Percentiles rank a stretch among this genome's conserved stretches.
Evolutionary conservation across 2,888 invertebrate genomes (phyloP).

Genomic region (Heliconius aoede): DNA sequence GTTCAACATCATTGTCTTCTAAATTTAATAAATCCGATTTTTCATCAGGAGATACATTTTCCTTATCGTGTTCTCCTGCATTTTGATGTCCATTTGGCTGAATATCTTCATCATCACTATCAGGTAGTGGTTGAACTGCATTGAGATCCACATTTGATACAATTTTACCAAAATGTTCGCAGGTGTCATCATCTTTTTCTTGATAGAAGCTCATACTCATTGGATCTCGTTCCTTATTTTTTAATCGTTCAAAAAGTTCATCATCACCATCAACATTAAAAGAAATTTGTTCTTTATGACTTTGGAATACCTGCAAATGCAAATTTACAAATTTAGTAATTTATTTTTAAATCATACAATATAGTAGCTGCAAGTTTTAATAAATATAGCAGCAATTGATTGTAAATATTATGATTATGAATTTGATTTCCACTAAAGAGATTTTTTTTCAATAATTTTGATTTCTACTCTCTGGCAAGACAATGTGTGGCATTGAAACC

Average conservation of each 20-base stretch:
- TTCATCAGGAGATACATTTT: constrained; percentile 67
- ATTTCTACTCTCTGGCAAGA: too few relatives aligned
- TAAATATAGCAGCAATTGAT: background rate
- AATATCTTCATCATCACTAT: constrained; percentile 78
- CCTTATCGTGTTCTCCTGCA: constrained; percentile 63
- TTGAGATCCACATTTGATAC: constrained; percentile 83
- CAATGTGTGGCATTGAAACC: too few relatives aligned
- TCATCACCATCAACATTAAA: constrained; percentile 75
- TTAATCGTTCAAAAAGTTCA: constrained; percentile 78
- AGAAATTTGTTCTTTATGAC: constrained; percentile 77
- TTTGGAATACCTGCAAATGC: constrained; percentile 72
- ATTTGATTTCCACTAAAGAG: too few relatives aligned
- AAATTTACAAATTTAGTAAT: background rate
- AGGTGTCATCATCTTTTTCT: constrained; percentile 83
- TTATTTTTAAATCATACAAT: background rate
- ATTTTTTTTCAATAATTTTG: too few relatives aligned
- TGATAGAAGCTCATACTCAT: constrained; percentile 87
- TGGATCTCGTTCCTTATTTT: constrained; percentile 84
- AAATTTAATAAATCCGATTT: constrained; percentile 59
- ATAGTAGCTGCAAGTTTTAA: background rate
- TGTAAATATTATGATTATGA: too few relatives aligned
- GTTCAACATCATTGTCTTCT: constrained; percentile 59
- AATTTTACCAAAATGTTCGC: constrained; percentile 68
- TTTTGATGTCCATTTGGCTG: constrained; percentile 64
- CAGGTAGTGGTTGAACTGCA: constrained; percentile 83